These are phyloP conservation scores for Chymomyza fuscimana DNA, from an alignment of 2,888 invertebrate genomes.

Conservation along the genomic window DNA sequence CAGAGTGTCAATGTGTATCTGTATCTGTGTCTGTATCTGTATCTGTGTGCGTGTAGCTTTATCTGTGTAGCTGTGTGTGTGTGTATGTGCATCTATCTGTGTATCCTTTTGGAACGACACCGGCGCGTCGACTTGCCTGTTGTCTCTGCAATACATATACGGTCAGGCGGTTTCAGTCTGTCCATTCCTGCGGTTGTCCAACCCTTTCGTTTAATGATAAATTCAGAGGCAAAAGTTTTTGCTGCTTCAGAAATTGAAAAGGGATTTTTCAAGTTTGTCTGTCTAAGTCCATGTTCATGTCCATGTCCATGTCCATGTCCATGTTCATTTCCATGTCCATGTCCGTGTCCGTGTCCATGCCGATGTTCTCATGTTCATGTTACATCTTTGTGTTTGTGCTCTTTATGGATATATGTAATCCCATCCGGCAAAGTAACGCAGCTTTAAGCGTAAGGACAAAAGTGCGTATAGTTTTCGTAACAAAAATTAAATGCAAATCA, in stretches of 20 bases:
- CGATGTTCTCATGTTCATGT: conserved; percentile 15
- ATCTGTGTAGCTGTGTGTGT: conserved; percentile 11
- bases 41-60: conserved; percentile 9
- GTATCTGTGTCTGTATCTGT: conserved; percentile 5
- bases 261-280: conserved; percentile 28
- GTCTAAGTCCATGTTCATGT: conserved; percentile 18
- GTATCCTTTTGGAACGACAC: conserved; percentile 6
- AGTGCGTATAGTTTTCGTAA: not conserved
- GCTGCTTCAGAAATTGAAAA: conserved; percentile 33
- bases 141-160: not conserved
- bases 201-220: conserved; percentile 36
- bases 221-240: conserved; percentile 25
- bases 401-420: conserved; percentile 11
- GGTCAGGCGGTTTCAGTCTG: not conserved
- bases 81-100: conserved; percentile 15
- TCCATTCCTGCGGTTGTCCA: conserved; percentile 14
- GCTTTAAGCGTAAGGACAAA: no score
- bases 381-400: conserved; percentile 15
- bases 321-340: not conserved
- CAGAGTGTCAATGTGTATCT: conserved; percentile 7
- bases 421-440: not conserved
- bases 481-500: not conserved
- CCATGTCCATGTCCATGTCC: conserved; percentile 17
- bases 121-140: not conserved
- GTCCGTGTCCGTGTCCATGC: conserved; percentile 8